Percentiles rank a stretch among this genome's conserved stretches.
Evolutionary conservation across 1,140 invertebrate species (phyloP).

Genomic region (Drosophila suzukii): DNA sequence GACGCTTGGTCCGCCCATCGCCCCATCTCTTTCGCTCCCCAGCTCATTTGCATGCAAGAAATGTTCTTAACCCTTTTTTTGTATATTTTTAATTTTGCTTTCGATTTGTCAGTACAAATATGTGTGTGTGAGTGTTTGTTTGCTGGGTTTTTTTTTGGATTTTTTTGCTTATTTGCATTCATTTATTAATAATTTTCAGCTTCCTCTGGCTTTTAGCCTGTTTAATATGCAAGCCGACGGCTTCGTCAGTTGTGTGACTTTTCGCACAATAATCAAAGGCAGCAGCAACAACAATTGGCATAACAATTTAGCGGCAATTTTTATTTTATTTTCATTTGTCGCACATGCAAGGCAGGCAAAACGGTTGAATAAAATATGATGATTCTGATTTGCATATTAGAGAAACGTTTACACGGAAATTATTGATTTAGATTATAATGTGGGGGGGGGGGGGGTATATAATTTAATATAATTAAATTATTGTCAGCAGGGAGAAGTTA

Average conservation of each 20-base stretch:
- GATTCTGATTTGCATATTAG: slow-evolving; percentile 1
- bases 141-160: slow-evolving; percentile 14
- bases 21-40: slow-evolving; percentile 44
- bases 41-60: slow-evolving; percentile 39
- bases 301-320: slow-evolving; percentile 59
- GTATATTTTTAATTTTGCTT: slow-evolving; percentile 43
- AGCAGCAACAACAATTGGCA: slow-evolving; percentile 39
- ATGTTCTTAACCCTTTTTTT: slow-evolving; percentile 24
- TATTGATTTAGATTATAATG: slow-evolving; percentile 9
- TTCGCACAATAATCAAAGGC: slow-evolving; percentile 79
- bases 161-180: slow-evolving; percentile 58
- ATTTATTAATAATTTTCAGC: slow-evolving; percentile 73
- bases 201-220: slow-evolving; percentile 16
- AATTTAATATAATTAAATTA: too few relatives aligned
- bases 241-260: slow-evolving; percentile 74
- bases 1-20: slow-evolving; percentile 34
- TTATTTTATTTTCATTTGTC: slow-evolving; percentile 43
- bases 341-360: slow-evolving; percentile 32
- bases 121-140: slow-evolving; percentile 26
- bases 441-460: neutral
- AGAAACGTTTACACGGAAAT: neutral
- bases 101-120: slow-evolving; percentile 48
- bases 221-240: slow-evolving; percentile 76
- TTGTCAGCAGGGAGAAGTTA: too few relatives aligned
- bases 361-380: slow-evolving; percentile 20